Base-by-base conservation (phyloP, 2,113 vertebrate species). In the Brienomyrus brachyistius region DNA sequence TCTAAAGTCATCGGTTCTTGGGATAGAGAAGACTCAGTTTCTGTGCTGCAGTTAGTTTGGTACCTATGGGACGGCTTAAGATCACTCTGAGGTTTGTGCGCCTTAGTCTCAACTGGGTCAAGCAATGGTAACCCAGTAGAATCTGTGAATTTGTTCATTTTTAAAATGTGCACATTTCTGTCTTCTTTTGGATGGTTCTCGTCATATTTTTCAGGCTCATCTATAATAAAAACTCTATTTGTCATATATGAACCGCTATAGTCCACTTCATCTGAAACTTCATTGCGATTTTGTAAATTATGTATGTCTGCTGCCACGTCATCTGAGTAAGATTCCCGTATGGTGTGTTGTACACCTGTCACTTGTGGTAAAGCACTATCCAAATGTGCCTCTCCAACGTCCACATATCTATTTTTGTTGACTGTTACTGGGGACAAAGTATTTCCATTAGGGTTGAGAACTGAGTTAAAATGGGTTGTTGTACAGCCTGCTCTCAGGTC, bases 1-100 rank as follows among this genome's bases (percentile, higher is more conserved):
- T 92, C 90, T 8, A 35, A 88, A 66, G 27, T 74, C 51, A 40
- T 45, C 35, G 23, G 54, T 47, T 91, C 90, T 51, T 23, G 86
- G 23, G 48, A 9, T 35, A 43, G 0, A 17, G 62, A 31, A 9
- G 66, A 19, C 21, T 23, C 19, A 45, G 51, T 6, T 47, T 43
- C n/a, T 74, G 21, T 1, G 6, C 11, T 59, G 2, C 45, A n/a
- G 13, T 56, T 23, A 48, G 10, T 23, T 13, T 35, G 11, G 35
- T 9, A 35, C 1, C 2, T 9, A 1, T 66, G 8, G 48, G 5
- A 3, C 8, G 4, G 84, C 4, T n/a, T 84, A 7, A 59, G 84
- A 66, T n/a, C 31, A 51, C 2, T 47, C 70, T 56, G 21, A 21
- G 82, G 15, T 3, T 59, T 35, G 2, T 40, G 48, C 3, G 1